phyloP scores from a whole-genome alignment of 2,797 vertebrate species.

The Sternotherus odoratus region DNA sequence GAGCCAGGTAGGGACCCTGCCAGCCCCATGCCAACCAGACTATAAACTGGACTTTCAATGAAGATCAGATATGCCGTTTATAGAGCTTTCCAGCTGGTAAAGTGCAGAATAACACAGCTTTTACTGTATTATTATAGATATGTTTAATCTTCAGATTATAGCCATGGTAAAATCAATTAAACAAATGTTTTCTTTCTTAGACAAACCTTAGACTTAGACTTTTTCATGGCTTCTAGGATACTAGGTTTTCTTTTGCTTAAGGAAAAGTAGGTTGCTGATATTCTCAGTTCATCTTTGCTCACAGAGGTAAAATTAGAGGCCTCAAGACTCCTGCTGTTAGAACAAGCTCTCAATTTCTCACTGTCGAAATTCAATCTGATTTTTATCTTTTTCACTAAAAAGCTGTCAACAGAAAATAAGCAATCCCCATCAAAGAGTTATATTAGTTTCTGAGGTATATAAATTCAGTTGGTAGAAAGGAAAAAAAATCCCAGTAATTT shows the following conservation, averaged over 20 bases:
- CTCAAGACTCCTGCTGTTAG: conserved; percentile 82
- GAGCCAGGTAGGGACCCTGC: too few species aligned
- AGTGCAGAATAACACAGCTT: too few species aligned
- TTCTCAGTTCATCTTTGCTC: conserved; percentile 80
- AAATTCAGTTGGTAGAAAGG: conserved; percentile 60
- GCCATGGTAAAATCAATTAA: not conserved
- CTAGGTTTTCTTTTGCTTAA: conserved; percentile 40
- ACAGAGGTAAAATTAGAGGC: conserved; percentile 83
- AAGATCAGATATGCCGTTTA: too few species aligned
- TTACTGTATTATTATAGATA: not conserved
- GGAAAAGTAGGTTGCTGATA: conserved; percentile 77
- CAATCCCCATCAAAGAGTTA: conserved; percentile 77
- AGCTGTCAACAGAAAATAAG: conserved; percentile 86
- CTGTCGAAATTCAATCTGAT: conserved; percentile 86
- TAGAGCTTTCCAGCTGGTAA: too few species aligned
- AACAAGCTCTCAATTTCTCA: conserved; percentile 85
- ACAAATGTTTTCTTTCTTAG: not conserved
- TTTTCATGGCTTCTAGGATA: conserved; percentile 62
- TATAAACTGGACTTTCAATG: too few species aligned
- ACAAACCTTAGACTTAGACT: not conserved
- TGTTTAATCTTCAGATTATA: not conserved
- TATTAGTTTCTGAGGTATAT: conserved; percentile 77
- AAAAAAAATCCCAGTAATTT: conserved; percentile 72
- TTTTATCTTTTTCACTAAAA: conserved; percentile 86
- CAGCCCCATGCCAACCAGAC: too few species aligned